Base-by-base conservation (phyloP, 2,888 invertebrate species). In the Plagodis dolabraria region DNA sequence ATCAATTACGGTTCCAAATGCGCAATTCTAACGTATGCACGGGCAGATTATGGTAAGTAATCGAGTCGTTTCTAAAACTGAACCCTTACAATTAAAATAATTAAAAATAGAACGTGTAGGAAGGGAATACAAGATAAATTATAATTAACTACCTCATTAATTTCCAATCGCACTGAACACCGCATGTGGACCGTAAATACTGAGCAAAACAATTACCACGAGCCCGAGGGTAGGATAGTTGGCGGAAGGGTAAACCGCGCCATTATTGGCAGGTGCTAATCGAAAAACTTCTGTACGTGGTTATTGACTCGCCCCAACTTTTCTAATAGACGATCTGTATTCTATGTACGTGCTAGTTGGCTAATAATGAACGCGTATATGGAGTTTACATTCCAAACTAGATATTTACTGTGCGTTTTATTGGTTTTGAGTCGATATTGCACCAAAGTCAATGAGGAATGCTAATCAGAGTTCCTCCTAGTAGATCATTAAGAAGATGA, bases 241-340 rank as follows among this genome's bases (percentile, higher is more conserved):
- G 53, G 33, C 44, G 55, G 67, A 69, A 70, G 80, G 78, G 77
- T 72, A 72, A 74, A 63, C 69, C 69, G 52, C 65, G 70, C 75
- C 69, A 75, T 73, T 72, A 74, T 73, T 74, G 76, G 76, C 81
- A 81, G 81, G 81, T 81, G 81, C 73, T 81, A 81, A 81, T 81
- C 78, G 81, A 81, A 81, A 81, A 81, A 81, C 72, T 81, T 81
- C 61, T 65, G 63, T 52, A 60, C 60, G 68, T 74, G 79, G 80
- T 81, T 80, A 80, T 79, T 78, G 79, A 79, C 80, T 80, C 76
- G 35, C 54, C 52, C 57, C 53, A 81, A 81, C 74, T 81, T 81
- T 81, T 72, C 74, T 74, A 81, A 81, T 81, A 78, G 76, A 64
- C 59, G 53, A 35, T 42, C 33, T 42, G 38, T 57, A 51, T 60